These are phyloP conservation scores for Chaenocephalus aceratus DNA, from an alignment of 2,113 vertebrate genomes.

Conservation along the genomic window DNA sequence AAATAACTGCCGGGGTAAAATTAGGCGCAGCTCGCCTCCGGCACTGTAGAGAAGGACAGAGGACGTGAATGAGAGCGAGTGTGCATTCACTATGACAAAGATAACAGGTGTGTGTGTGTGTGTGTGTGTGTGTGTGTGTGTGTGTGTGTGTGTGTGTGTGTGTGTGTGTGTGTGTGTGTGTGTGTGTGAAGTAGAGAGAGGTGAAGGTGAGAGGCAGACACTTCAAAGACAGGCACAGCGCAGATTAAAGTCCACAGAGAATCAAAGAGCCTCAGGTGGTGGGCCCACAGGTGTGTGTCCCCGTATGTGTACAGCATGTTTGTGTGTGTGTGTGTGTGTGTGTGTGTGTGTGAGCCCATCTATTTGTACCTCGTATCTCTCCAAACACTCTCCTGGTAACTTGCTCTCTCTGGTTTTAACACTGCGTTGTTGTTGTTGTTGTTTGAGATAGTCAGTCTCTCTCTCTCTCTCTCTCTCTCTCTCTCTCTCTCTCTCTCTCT, in stretches of 20 bases:
- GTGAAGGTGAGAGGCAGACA: slow-evolving; percentile 62
- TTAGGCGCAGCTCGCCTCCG: slow-evolving; percentile 38
- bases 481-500: too few species aligned
- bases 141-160: not conserved
- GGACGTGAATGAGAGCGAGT: slow-evolving; percentile 41
- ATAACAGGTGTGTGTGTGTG: slow-evolving; percentile 59
- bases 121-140: slow-evolving; percentile 7
- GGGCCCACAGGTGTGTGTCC: slow-evolving; percentile 70
- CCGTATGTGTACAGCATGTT: slow-evolving; percentile 21
- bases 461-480: too few species aligned
- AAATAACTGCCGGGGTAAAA: slow-evolving; percentile 71
- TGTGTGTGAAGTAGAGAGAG: slow-evolving; percentile 4
- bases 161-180: not conserved
- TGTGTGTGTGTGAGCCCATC: too few species aligned
- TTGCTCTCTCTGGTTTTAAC: too few species aligned
- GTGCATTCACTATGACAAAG: slow-evolving; percentile 35
- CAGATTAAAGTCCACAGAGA: slow-evolving; percentile 86
- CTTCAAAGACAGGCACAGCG: slow-evolving; percentile 81
- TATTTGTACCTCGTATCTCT: too few species aligned
- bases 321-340: not conserved
- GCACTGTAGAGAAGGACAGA: slow-evolving; percentile 28
- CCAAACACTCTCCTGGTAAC: too few species aligned
- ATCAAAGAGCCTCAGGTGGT: slow-evolving; percentile 83
- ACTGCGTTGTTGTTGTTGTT: too few species aligned
- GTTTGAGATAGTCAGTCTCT: too few species aligned